Evolutionary conservation across 1,140 invertebrate species (phyloP).

Genomic region (Ericerus pela): DNA sequence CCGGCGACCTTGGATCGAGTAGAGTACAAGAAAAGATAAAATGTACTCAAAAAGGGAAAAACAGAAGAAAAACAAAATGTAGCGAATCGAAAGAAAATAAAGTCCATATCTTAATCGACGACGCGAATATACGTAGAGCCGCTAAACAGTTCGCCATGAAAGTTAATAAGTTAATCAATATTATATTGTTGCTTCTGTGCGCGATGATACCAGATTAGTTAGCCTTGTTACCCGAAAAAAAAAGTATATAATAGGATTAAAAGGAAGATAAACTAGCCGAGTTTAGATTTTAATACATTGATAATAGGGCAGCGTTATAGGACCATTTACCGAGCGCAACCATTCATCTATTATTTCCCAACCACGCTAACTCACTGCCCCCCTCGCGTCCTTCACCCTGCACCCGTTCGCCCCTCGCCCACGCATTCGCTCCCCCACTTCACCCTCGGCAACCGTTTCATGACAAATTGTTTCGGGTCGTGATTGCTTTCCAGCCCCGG

Average conservation of each 20-base stretch:
- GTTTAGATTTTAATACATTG: conserved; percentile 12
- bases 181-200: conserved; percentile 11
- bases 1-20: too few relatives aligned
- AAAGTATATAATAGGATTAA: conserved; percentile 10
- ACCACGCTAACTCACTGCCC: too few relatives aligned
- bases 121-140: not conserved
- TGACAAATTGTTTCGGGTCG: conserved; percentile 11
- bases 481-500: conserved; percentile 10
- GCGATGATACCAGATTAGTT: conserved; percentile 11
- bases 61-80: too few relatives aligned
- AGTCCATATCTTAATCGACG: too few relatives aligned
- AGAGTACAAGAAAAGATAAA: too few relatives aligned
- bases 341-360: conserved; percentile 11
- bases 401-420: too few relatives aligned
- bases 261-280: conserved; percentile 9
- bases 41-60: too few relatives aligned
- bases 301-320: conserved; percentile 10
- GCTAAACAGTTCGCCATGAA: conserved; percentile 1
- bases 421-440: too few relatives aligned
- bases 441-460: too few relatives aligned
- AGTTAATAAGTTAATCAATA: conserved; percentile 12
- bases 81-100: too few relatives aligned
- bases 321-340: conserved; percentile 7
- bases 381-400: too few relatives aligned
- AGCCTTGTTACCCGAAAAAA: conserved; percentile 3